Base-by-base conservation (phyloP, 2,113 vertebrate species). In the Micronisus gabar region DNA sequence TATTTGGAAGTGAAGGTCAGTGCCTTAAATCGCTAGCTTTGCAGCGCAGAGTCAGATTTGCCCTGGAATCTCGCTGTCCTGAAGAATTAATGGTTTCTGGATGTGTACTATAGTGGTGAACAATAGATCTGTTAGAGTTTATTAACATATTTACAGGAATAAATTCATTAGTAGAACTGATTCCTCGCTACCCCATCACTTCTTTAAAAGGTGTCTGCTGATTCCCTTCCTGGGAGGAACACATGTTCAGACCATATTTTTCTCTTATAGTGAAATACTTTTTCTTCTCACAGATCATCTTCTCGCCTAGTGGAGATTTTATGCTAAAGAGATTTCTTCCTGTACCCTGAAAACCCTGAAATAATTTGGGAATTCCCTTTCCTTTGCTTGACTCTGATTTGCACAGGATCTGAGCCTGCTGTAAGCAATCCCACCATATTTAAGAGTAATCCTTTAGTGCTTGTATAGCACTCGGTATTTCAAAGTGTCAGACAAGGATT, bases 211-310 rank as follows among this genome's bases (percentile, higher is more conserved):
- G 26, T 7, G 10, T 8, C 18, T 26, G 21, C 41, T 5, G 9
- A 8, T 66, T 40, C 32, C 53, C 32, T 21, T 27, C 45, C 20
- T 3, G 7, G 13, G 26, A 45, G 48, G n/a, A 26, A 9, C 50
- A 2, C 0, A 0, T 10, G 29, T 48, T 56, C 68, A 20, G 36
- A 11, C 32, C 4, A 0, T 22, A 1, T 0, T 61, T 65, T 80
- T 71, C 9, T 36, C 38, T 32, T 32, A 7, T 0, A 13, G 25
- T 5, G n/a, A 58, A 74, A 16, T 10, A 25, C 8, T 67, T 78
- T 53, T 32, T 13, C 38, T 62, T 58, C 45, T 84, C 50, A 1
- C 2, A 6, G n/a, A 16, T 40, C 50, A 6, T 16, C 25, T 8
- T 20, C 21, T 11, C 3, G 1, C 53, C 56, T 1, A 32, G 78